These are phyloP conservation scores for Conomelus anceps DNA, from an alignment of 2,888 invertebrate genomes.

Conservation along the genomic window DNA sequence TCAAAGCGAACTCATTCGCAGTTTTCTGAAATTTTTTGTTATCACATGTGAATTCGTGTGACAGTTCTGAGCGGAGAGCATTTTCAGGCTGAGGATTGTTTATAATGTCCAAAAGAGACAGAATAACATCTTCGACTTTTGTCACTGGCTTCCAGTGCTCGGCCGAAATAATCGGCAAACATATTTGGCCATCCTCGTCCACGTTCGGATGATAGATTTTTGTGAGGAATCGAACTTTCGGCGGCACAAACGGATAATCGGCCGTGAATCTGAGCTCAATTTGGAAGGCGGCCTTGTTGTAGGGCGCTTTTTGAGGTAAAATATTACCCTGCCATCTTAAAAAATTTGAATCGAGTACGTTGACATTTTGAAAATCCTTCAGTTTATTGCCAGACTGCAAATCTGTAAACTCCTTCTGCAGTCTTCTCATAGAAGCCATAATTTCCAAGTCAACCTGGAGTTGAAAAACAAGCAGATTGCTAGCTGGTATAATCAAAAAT, in stretches of 20 bases:
- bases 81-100: background rate
- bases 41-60: background rate
- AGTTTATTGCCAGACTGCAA: background rate
- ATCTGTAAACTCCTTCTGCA: slow-evolving; percentile 13
- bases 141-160: background rate
- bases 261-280: background rate
- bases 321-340: background rate
- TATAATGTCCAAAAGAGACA: background rate
- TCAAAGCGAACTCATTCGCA: background rate
- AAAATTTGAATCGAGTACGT: background rate
- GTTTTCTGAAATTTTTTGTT: background rate
- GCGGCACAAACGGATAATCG: background rate
- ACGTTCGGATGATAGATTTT: background rate
- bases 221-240: background rate
- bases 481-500: too few relatives aligned
- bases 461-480: too few relatives aligned
- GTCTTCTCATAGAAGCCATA: slow-evolving; percentile 1
- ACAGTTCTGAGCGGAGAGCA: background rate
- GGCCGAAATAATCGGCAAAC: background rate
- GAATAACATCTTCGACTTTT: background rate
- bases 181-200: background rate
- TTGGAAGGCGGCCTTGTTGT: background rate
- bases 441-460: too few relatives aligned
- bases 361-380: slow-evolving; percentile 5
- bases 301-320: background rate